Percentiles rank a stretch among this genome's conserved stretches.
These are phyloP conservation scores for Hoplodrina ambigua DNA, from an alignment of 2,888 invertebrate species.

Conservation along the genomic window DNA sequence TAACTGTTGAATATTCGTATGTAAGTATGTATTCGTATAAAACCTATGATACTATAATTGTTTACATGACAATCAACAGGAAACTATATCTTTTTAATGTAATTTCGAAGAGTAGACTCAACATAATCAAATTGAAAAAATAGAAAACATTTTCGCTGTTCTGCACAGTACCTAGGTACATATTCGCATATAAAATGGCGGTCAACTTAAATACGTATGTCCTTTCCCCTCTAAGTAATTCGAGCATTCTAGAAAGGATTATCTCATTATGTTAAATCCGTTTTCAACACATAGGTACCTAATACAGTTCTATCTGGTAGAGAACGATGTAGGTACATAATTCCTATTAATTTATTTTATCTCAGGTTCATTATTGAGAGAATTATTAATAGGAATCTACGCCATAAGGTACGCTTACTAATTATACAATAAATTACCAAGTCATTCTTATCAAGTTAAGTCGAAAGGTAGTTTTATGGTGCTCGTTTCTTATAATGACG, in stretches of 20 bases:
- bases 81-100: background rate
- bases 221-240: background rate
- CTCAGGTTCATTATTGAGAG: background rate
- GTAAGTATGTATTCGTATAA: conserved; percentile 11
- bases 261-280: background rate
- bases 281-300: background rate
- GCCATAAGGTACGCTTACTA: conserved; percentile 23
- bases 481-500: conserved; percentile 74
- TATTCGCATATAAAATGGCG: background rate
- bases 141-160: background rate
- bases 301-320: background rate
- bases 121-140: too few species aligned
- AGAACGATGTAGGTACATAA: background rate
- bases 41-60: conserved; percentile 4
- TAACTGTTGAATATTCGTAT: conserved; percentile 32
- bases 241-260: too few species aligned
- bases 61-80: background rate
- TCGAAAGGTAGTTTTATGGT: conserved; percentile 62
- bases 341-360: conserved; percentile 20
- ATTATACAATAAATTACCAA: conserved; percentile 43
- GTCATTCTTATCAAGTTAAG: conserved; percentile 36
- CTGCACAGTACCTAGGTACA: background rate
- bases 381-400: conserved; percentile 15
- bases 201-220: background rate
- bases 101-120: too few species aligned